Conservation (phyloP, 2,888 invertebrate genomes). For the Dinocampus coccinellae region DNA sequence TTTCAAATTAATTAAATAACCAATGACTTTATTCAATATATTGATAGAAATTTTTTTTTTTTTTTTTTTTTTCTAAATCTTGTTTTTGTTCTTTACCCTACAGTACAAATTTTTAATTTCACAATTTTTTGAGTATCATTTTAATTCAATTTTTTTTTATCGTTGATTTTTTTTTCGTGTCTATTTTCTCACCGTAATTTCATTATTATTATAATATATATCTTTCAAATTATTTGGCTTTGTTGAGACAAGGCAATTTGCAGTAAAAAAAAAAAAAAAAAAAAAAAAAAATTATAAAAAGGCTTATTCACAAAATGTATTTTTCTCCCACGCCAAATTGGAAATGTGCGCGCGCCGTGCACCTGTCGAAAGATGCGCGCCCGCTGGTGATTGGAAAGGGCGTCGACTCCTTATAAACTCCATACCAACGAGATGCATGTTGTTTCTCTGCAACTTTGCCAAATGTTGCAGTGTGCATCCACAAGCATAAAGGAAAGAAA, state of each 20-base stretch:
- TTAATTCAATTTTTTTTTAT: too few species aligned
- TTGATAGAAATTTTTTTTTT: too few species aligned
- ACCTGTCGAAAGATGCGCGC: conserved; percentile 31
- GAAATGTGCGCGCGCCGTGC: conserved; percentile 20
- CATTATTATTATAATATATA: neutral
- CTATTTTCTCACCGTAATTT: too few species aligned
- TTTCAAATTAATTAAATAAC: too few species aligned
- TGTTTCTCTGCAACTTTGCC: neutral
- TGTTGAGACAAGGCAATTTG: neutral
- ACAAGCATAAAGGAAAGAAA: neutral
- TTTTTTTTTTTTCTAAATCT: too few species aligned
- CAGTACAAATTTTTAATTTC: too few species aligned
- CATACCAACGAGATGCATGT: conserved; percentile 9
- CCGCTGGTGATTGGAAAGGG: conserved; percentile 37
- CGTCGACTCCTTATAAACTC: conserved; percentile 37
- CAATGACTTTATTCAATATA: too few species aligned
- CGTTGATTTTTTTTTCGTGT: too few species aligned
- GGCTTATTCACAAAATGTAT: conserved; percentile 11
- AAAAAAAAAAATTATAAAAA: too few species aligned
- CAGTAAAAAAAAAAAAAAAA: conserved; percentile 1
- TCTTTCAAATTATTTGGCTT: neutral
- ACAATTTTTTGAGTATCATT: too few species aligned
- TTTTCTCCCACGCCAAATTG: conserved; percentile 17
- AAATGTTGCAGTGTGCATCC: neutral
- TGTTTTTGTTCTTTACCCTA: too few species aligned